Evolutionary conservation across 1,140 invertebrate genomes (phyloP).

Genomic region (Battus philenor): DNA sequence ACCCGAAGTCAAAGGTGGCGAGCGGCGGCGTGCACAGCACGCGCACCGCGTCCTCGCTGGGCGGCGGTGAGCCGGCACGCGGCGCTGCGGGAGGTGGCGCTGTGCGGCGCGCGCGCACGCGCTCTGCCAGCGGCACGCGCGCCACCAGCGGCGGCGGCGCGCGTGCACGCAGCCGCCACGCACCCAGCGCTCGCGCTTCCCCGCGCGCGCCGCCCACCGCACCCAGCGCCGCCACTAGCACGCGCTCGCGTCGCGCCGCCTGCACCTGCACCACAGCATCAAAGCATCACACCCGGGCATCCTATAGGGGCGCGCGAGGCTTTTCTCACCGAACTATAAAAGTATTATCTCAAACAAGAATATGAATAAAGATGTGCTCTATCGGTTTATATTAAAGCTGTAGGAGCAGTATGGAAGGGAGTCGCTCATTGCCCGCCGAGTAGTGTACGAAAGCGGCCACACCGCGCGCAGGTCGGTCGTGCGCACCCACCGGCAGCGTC

Average conservation of each 20-base stretch:
- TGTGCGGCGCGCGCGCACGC: slow-evolving; percentile 20
- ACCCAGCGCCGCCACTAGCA: slow-evolving; percentile 29
- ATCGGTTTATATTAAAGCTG: no score
- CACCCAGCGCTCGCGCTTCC: slow-evolving; percentile 22
- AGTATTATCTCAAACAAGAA: no score
- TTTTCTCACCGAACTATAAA: no score
- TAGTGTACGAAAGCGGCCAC: no score
- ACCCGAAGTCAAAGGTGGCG: background rate
- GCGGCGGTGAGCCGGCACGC: slow-evolving; percentile 16
- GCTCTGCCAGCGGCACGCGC: slow-evolving; percentile 22
- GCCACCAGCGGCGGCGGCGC: slow-evolving; percentile 25
- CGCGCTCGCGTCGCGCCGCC: slow-evolving; percentile 5
- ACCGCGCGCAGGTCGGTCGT: no score
- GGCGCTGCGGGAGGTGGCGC: slow-evolving; percentile 18
- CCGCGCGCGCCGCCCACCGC: slow-evolving; percentile 21
- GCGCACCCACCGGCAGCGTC: slow-evolving; percentile 8
- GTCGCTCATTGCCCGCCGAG: no score
- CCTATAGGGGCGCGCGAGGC: no score
- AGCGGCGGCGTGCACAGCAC: slow-evolving; percentile 5
- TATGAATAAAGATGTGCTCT: no score
- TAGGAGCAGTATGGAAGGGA: no score
- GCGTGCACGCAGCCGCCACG: slow-evolving; percentile 25
- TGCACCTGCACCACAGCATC: no score
- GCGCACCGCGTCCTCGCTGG: slow-evolving; percentile 22
- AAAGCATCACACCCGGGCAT: no score